phyloP scores from a whole-genome alignment of 2,797 vertebrate species.

The Danio choprae region DNA sequence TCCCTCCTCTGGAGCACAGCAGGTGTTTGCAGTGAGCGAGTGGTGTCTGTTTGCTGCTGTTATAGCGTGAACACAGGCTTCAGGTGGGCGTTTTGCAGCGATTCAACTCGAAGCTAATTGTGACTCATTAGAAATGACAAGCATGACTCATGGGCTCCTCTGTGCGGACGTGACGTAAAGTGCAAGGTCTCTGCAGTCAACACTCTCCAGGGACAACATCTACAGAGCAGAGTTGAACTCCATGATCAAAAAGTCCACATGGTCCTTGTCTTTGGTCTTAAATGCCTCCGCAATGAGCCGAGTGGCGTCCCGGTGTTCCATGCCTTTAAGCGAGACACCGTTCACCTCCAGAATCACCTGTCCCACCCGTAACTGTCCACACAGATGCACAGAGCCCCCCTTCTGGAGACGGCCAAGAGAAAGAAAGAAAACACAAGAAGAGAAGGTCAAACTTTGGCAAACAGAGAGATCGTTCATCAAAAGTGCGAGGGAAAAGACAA shows the following conservation, averaged over 20 bases:
- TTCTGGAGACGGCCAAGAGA: constrained; percentile 71
- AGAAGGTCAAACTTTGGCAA: constrained; percentile 5
- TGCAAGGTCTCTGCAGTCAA: constrained; percentile 38
- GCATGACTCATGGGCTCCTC: constrained; percentile 12
- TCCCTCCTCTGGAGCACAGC: background rate
- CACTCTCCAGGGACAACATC: constrained; percentile 28
- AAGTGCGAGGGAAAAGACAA: constrained; percentile 14
- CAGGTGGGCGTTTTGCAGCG: constrained; percentile 12
- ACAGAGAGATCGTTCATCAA: constrained; percentile 43
- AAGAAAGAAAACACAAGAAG: constrained; percentile 11
- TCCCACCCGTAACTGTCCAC: constrained; percentile 90
- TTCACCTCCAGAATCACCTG: constrained; percentile 94
- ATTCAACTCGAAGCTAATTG: constrained; percentile 16
- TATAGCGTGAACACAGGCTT: constrained; percentile 5
- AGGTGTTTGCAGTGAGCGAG: background rate
- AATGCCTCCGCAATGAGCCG: constrained; percentile 93
- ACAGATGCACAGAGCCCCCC: constrained; percentile 89
- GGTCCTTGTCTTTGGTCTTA: constrained; percentile 91
- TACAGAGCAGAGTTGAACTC: constrained; percentile 86
- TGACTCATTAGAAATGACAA: constrained; percentile 25
- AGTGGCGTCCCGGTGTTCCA: constrained; percentile 89
- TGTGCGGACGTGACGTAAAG: constrained; percentile 40
- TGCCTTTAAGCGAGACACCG: constrained; percentile 84
- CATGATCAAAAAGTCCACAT: constrained; percentile 89
- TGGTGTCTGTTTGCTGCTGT: background rate